Evolutionary conservation across 2,888 invertebrate species (phyloP), one percentile per base, ranked within the genome.

Genomic region (Lasiommata megera): DNA sequence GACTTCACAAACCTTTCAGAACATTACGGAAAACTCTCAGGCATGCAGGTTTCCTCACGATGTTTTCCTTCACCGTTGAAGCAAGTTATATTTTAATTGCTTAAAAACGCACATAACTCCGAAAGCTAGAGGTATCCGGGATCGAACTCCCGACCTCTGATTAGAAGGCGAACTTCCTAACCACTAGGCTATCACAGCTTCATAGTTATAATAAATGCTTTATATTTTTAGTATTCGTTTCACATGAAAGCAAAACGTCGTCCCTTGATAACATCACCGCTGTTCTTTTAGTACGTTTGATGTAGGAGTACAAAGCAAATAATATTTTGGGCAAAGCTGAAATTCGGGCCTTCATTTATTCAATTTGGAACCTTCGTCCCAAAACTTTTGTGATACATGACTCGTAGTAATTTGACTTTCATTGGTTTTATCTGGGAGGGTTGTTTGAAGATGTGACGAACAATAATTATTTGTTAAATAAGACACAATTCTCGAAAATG

Each of bases 381-480:
- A 76, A 88, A 88, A 88, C 83, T 88, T 88, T 79, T 72, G 77
- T 87, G 84, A 88, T 84, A 84, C 82, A 88, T 85, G 84, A 86
- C 78, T 85, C 78, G 72, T 80, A 79, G 81, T 86, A 87, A 88
- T 87, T 86, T 79, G 81, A 82, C 79, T 87, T 88, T 87, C 85
- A 88, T 86, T 84, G 81, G 83, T 82, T 82, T 78, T 41, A 31
- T 17, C 41, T 16, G 6, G 16, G 50, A 12, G 23, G 3, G 17
- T 11, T 12, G 11, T 41, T 31, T 18, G 14, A 48, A 18, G 12
- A 37, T 37, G 8, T 12, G 16, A 11, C 6, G 5, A 40, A 40
- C 17, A 40, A 18, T 18, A 12, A 23, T 17, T 6, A 14, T 14
- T 7, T n/a, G 17, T 18, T 34, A 47, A 34, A n/a, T 17, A 34